phyloP scores from a whole-genome alignment of 2,113 vertebrate genomes.

The Erythrocebus patas region DNA sequence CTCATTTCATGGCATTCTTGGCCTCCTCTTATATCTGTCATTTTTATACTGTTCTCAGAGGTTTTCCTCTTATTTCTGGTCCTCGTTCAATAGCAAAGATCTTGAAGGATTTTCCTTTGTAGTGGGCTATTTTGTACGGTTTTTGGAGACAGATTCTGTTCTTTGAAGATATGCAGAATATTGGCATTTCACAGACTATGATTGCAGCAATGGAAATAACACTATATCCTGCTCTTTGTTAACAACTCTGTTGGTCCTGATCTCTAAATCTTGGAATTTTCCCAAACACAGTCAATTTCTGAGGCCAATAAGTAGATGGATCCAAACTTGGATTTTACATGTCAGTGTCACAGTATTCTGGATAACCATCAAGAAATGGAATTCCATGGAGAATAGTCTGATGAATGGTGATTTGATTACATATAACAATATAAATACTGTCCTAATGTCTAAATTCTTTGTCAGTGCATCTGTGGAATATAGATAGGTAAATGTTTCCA shows the following conservation, averaged over 20 bases:
- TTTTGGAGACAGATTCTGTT: constrained; percentile 78
- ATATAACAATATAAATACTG: background rate
- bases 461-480: background rate
- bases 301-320: background rate
- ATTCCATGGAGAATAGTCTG: background rate
- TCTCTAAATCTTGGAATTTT: constrained; percentile 59
- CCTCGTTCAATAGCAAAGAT: constrained; percentile 81
- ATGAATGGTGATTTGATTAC: background rate
- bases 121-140: constrained; percentile 78
- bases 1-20: constrained; percentile 59
- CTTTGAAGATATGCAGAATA: constrained; percentile 82
- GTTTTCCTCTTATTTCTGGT: constrained; percentile 77
- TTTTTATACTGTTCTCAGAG: constrained; percentile 77
- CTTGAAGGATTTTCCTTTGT: constrained; percentile 82
- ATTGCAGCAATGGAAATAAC: constrained; percentile 78
- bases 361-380: background rate
- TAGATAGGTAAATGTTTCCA: background rate
- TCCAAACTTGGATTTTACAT: constrained; percentile 16
- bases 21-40: constrained; percentile 61
- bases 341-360: background rate
- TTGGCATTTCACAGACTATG: constrained; percentile 77
- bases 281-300: background rate
- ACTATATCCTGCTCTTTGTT: constrained; percentile 81
- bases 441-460: background rate
- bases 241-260: constrained; percentile 60